Evolutionary conservation across 2,113 vertebrate species (phyloP).

Genomic region (Erinaceus europaeus): DNA sequence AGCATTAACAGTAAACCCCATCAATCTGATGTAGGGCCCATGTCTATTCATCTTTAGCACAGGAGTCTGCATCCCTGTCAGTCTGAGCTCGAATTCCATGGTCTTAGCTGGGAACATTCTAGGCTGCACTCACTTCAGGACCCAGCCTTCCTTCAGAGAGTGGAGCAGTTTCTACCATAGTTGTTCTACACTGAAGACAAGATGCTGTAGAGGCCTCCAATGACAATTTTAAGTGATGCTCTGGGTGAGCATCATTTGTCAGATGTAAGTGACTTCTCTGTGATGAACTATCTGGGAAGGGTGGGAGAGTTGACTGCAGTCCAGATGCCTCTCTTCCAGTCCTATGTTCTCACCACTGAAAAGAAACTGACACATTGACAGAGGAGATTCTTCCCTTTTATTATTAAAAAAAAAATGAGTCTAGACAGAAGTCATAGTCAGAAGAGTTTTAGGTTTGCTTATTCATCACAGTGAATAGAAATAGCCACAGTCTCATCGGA

Average conservation of each 20-base stretch:
- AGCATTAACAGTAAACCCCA: no score
- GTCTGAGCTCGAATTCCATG: no score
- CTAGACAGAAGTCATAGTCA: neutral
- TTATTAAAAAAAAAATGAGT: constrained; percentile 8
- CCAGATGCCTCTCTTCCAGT: neutral
- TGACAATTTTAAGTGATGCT: neutral
- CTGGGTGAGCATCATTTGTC: neutral
- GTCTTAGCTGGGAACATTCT: no score
- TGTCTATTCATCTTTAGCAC: no score
- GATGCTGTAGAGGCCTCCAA: no score
- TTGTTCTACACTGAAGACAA: no score
- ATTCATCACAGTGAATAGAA: neutral
- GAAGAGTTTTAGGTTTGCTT: neutral
- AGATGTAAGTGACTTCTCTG: neutral
- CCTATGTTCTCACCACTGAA: neutral
- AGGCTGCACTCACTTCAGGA: no score
- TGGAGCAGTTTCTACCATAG: no score
- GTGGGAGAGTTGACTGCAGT: neutral
- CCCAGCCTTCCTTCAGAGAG: no score
- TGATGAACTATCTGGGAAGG: neutral
- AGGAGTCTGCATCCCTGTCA: no score
- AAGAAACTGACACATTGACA: neutral
- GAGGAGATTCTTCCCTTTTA: neutral
- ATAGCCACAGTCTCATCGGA: neutral
- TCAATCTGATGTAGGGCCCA: no score